Base-by-base conservation (phyloP, 1,140 invertebrate genomes). In the Pantala flavescens region DNA sequence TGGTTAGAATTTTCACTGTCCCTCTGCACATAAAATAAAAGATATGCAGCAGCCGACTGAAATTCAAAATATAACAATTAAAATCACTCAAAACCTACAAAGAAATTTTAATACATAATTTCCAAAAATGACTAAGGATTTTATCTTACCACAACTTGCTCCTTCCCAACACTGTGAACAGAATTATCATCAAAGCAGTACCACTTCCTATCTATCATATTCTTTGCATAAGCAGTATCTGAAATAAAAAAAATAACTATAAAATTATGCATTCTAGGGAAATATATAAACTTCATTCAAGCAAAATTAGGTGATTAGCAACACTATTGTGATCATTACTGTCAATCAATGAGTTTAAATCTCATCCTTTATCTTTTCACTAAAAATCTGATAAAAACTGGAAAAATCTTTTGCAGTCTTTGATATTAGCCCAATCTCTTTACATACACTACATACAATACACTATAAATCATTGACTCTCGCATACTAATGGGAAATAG, bases 181-280 rank as follows among this genome's bases (percentile, higher is more conserved):
- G 79, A 82, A 19, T 84, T 85, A 78, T 89, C 88, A 81, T 89
- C 87, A 82, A 88, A 89, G 74, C 85, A 83, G 79, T 86, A 85
- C 88, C 87, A 89, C n/a, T 81, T 77, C 19, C 79, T 75, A 74
- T 82, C 81, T 42, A 80, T 78, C 70, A 82, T 81, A 79, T 87
- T 87, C 78, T 85, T 85, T 12, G 81, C 84, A 79, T 82, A 86
- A 0, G 86, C 85, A 23, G 86, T 88, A 77, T 87, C 49, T 63
- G 49, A 63, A 63, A 63, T 16, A 83, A 84, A 77, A 72, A 80
- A 76, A 74, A 24, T 49, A 74, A 75, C 72, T 63, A 12, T 63
- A 21, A 63, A 63, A 7, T 21, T 11, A 11, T 49, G 43, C 9
- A 49, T 49, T 49, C n/a, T n/a, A n/a, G n/a, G n/a, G n/a, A n/a